Base-by-base conservation (phyloP, 2,888 invertebrate genomes). In the Notodonta dromedarius region DNA sequence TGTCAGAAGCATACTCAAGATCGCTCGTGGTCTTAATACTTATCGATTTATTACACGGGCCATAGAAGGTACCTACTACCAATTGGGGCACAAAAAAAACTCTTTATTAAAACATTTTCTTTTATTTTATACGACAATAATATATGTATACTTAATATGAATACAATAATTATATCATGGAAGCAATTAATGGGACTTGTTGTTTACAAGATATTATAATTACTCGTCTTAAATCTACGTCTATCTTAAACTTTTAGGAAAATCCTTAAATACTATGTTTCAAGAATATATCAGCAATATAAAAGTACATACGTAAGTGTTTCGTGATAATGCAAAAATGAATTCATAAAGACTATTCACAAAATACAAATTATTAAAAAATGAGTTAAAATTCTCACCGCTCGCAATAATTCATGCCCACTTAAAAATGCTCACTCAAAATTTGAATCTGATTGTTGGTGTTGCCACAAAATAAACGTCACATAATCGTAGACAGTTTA, bases 161-260 rank as follows among this genome's bases (percentile, higher is more conserved):
- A 89, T 90, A 90, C 82, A 87, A 83, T 86, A 67, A 70, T 75
- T 72, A 73, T 82, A 82, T 78, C 70, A 84, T 91, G 92, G 92
- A 93, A 93, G 92, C 92, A 88, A 87, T 80, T 76, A 81, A 89
- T 87, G 90, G 90, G 89, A 89, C 89, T 83, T 79, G 70, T 78
- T 74, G 73, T 73, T 79, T 78, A 69, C 77, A 75, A 67, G 13
- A 44, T 56, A 78, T 72, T 76, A 73, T 70, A 67, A 71, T 69
- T 74, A 63, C 73, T 76, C 73, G 76, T 72, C 71, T 71, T 73
- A 73, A 44, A 56, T 40, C 65, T 63, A 74, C 56, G 54, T 59
- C 56, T 62, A 65, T 69, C 67, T 69, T 69, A 65, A 66, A 57
- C 54, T 68, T 54, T 71, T 71, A 78, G 73, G 70, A 75, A 71